A percentile compares a stretch with the other conserved stretches of the same genome.
These are phyloP conservation scores for Hydrocynus forskahlii DNA, from an alignment of 2,797 vertebrate genomes.

Conservation along the genomic window DNA sequence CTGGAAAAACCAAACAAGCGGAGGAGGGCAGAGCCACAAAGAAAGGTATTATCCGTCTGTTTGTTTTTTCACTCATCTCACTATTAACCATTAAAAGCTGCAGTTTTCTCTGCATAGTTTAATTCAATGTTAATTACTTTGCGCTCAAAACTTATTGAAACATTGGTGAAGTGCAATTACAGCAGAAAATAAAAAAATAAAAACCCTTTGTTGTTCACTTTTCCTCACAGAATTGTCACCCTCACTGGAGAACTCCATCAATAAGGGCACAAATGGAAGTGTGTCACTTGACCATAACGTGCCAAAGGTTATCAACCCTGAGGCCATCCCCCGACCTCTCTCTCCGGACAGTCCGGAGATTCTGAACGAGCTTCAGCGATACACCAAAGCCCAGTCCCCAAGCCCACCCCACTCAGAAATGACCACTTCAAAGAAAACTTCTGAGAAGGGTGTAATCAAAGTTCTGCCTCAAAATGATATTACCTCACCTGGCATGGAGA, in stretches of 20 bases:
- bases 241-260: slow-evolving; percentile 71
- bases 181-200: neutral
- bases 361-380: slow-evolving; percentile 88
- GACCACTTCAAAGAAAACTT: slow-evolving; percentile 54
- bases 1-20: slow-evolving; percentile 83
- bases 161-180: no score
- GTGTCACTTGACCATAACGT: slow-evolving; percentile 78
- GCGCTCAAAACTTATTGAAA: no score
- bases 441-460: slow-evolving; percentile 53
- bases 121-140: no score
- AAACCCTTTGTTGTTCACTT: neutral
- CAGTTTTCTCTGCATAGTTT: no score
- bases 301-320: slow-evolving; percentile 77
- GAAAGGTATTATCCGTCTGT: slow-evolving; percentile 74
- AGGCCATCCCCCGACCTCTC: slow-evolving; percentile 81
- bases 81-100: no score
- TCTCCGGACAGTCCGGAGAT: slow-evolving; percentile 91
- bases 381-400: slow-evolving; percentile 69
- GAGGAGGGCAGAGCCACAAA: slow-evolving; percentile 78
- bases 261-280: slow-evolving; percentile 79
- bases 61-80: neutral
- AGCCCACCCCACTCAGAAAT: slow-evolving; percentile 54
- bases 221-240: slow-evolving; percentile 79
- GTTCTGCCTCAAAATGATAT: slow-evolving; percentile 32
- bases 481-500: slow-evolving; percentile 66